A percentile compares a stretch with the other conserved stretches of the same genome.
Conservation (phyloP, 2,888 invertebrate genomes). For the Entomobrya proxima region DNA sequence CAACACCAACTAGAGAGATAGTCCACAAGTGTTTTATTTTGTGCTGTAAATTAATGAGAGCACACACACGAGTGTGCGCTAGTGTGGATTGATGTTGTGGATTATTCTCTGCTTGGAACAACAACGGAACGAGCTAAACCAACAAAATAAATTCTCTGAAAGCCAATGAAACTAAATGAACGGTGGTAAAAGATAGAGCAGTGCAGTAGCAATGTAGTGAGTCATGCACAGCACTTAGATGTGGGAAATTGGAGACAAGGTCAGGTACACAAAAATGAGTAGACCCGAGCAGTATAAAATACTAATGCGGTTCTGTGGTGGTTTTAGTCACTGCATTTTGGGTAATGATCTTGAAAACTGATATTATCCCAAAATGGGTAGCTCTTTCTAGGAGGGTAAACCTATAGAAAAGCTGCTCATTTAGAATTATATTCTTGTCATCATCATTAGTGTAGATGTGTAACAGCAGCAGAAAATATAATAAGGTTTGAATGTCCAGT, state of each 20-base stretch:
- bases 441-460: not conserved
- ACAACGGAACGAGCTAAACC: not conserved
- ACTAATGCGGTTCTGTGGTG: not conserved
- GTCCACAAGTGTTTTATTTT: no score
- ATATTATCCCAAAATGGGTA: not conserved
- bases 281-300: no score
- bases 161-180: no score
- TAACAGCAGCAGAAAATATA: no score
- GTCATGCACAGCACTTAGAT: not conserved
- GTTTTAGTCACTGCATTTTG: not conserved
- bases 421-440: not conserved
- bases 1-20: no score
- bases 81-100: no score
- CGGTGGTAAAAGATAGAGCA: not conserved
- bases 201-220: not conserved
- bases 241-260: not conserved
- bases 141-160: no score
- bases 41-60: not conserved
- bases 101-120: no score
- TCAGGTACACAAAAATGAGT: no score
- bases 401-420: not conserved
- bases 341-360: conserved; percentile 21
- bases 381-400: not conserved
- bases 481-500: no score
- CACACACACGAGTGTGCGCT: no score